Conservation (phyloP, 2,888 invertebrate genomes). For the Itoplectis maculator region DNA sequence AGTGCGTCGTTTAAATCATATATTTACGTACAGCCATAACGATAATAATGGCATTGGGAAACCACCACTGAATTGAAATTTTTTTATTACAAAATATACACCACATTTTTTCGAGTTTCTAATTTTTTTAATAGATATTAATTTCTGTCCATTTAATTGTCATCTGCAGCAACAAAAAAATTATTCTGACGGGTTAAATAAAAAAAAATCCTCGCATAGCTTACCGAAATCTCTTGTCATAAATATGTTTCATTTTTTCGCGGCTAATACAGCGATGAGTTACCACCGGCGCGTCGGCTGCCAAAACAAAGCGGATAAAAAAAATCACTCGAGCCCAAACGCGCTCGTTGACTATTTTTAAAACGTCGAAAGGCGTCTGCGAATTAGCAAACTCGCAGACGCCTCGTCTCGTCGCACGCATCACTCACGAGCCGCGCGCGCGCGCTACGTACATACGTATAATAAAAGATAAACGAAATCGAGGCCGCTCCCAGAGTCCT, state of each 20-base stretch:
- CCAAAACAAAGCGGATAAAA: constrained; percentile 27
- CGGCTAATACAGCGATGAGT: constrained; percentile 31
- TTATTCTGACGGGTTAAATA: constrained; percentile 1
- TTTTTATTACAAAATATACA: neutral
- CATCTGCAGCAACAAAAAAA: neutral
- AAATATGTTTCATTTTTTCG: constrained; percentile 23
- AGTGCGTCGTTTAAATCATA: neutral
- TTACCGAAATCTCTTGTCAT: neutral
- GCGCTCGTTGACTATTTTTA: constrained; percentile 58
- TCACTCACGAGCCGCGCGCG: constrained; percentile 27
- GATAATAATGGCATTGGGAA: neutral
- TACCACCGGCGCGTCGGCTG: neutral
- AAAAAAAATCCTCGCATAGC: neutral
- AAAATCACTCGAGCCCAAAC: constrained; percentile 23
- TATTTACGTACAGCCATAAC: neutral
- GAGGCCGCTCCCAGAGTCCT: constrained; percentile 21
- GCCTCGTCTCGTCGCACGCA: constrained; percentile 46
- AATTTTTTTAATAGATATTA: too few relatives aligned
- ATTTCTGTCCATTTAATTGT: constrained; percentile 2
- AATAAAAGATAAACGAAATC: constrained; percentile 36
- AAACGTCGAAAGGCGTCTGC: constrained; percentile 59
- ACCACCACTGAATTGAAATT: neutral
- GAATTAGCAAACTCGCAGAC: constrained; percentile 60
- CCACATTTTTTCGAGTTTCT: neutral
- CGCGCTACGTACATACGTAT: neutral